Evolutionary conservation across 64 coral and sea anemone species (phyloP), one percentile per base, ranked within the genome.

Genomic region (Trachythela sp.): DNA sequence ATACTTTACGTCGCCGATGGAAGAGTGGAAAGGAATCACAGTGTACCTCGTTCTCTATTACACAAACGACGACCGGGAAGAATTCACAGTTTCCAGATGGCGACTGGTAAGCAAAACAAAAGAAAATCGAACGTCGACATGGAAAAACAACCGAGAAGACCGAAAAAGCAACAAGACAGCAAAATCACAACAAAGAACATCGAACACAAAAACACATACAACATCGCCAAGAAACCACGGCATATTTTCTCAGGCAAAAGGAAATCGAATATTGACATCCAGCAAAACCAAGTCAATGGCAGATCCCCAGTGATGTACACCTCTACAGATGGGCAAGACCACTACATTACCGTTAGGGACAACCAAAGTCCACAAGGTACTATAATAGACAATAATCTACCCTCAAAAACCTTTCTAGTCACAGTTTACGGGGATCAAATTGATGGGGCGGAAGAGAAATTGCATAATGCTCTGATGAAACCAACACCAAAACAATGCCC

Each of bases 321-420:
- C 30, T 80, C 75, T 35, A 20, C 30, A 29, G 37, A 80, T 80
- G 75, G 75, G 20, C 26, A 80, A 13, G 75, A 80, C 30, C 30
- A 80, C 14, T 80, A 37, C 37, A 30, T 80, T 80, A 29, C 20
- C 37, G 0, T 80, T 5, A 80, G 15, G 35, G 35, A 20, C 15
- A 80, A 80, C 33, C 15, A 35, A 22, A 13, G 13, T 37, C 75
- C 31, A 35, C 75, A 35, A 35, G 75, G 31, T 35, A 39, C 15
- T 35, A 5, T 8, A 35, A 35, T 37, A 5, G 13, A 17, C 33
- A 11, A 11, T 14, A 37, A 35, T 80, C 33, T 80, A 17, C 75
- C 75, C 37, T 80, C 75, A 36, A 80, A 22, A 20, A 80, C 75
- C 75, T 80, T 80, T 35, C 75, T 80, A 15, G 75, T 80, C 33